Base-by-base conservation (phyloP, 2,113 vertebrate species). In the Andinoacara biseriatus region DNA sequence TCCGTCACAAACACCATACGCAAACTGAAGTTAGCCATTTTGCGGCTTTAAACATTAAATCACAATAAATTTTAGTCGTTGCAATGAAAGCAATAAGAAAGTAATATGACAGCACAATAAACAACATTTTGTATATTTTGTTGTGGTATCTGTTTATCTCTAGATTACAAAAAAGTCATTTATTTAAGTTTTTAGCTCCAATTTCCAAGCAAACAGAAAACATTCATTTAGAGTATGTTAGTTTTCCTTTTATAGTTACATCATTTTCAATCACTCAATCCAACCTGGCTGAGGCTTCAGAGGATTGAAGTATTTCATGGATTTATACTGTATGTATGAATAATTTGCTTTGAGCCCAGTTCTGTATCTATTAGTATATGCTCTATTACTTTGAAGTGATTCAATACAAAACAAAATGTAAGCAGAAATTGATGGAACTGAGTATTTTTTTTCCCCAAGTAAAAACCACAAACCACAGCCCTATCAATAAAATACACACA, bases 401-500 rank as follows among this genome's bases (percentile, higher is more conserved):
- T 76, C 31, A 24, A 31, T 38, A 69, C 5, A 59, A 59, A 74
- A 60, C 17, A 24, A 79, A 75, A 80, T 24, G n/a, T 26, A 72
- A 77, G 10, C 7, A 61, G 11, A 82, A 31, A 57, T 22, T 15
- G 31, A 57, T 26, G 49, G 20, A 72, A 7, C 22, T 5, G 63
- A n/a, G 46, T 18, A 1, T 62, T 26, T 82, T 31, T 31, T 52
- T 54, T 29, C 33, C 40, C 22, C 17, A n/a, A 22, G 76, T 11
- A 81, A 80, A 86, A 54, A 1, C 67, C 46, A 11, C 46, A 43
- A 69, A 9, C 13, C 10, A 18, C 17, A 38, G 17, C 49, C 46
- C 82, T 76, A 76, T 85, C 46, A 88, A 57, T 72, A 62, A 87
- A 83, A 83, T 22, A 82, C 75, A 87, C 63, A 67, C 14, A 76